These are phyloP conservation scores for Drosophila sechellia DNA, from an alignment of 1,140 invertebrate genomes.

Conservation along the genomic window DNA sequence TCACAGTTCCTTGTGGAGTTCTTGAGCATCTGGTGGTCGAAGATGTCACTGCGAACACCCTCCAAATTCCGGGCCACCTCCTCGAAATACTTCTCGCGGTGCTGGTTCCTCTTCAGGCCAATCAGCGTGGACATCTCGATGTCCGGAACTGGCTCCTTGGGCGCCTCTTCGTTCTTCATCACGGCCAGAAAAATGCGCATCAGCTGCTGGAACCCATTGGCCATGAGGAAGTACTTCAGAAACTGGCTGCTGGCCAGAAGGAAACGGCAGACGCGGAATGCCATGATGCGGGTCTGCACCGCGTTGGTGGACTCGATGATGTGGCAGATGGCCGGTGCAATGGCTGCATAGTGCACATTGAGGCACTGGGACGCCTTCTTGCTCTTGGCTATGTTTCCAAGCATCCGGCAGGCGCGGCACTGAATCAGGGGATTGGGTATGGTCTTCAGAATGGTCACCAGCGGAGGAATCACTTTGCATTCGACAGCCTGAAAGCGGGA, in stretches of 20 bases:
- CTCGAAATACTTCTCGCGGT: slow-evolving; percentile 83
- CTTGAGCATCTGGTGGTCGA: slow-evolving; percentile 77
- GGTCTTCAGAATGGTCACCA: slow-evolving; percentile 78
- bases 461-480: slow-evolving; percentile 64
- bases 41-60: slow-evolving; percentile 78
- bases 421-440: slow-evolving; percentile 81
- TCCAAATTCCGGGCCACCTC: slow-evolving; percentile 81
- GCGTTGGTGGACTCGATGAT: slow-evolving; percentile 78
- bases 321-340: slow-evolving; percentile 75
- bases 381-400: slow-evolving; percentile 80
- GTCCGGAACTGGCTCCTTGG: slow-evolving; percentile 50
- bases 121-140: slow-evolving; percentile 57
- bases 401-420: slow-evolving; percentile 75
- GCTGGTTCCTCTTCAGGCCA: slow-evolving; percentile 75
- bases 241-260: slow-evolving; percentile 71
- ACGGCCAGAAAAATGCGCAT: slow-evolving; percentile 68
- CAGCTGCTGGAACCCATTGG: slow-evolving; percentile 73
- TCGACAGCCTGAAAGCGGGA: slow-evolving; percentile 63
- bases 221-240: slow-evolving; percentile 62
- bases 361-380: slow-evolving; percentile 57
- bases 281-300: slow-evolving; percentile 78
- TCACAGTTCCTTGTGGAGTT: slow-evolving; percentile 63
- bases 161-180: slow-evolving; percentile 72
- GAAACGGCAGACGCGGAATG: slow-evolving; percentile 76
- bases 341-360: slow-evolving; percentile 57